These are phyloP conservation scores for Pseudomyrmex cubaensis DNA, from an alignment of 1,140 invertebrate genomes.

Conservation along the genomic window DNA sequence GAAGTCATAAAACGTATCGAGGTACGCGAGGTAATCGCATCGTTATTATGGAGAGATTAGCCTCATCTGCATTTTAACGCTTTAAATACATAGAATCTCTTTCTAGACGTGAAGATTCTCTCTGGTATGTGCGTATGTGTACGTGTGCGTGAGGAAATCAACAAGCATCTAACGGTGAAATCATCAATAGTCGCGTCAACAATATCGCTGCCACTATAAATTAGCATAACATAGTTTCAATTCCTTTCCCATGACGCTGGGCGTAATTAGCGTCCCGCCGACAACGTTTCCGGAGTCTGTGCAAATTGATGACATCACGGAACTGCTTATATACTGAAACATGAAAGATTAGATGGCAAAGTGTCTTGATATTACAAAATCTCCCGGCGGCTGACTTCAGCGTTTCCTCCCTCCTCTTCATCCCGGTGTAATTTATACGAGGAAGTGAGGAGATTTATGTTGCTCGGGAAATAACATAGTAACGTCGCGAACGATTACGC, in stretches of 20 bases:
- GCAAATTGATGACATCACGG: conserved; percentile 34
- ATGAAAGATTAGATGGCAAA: conserved; percentile 47
- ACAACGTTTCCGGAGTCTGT: conserved; percentile 28
- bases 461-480: conserved; percentile 34
- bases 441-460: conserved; percentile 56
- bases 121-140: too few relatives aligned
- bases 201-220: background rate
- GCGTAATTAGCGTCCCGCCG: conserved; percentile 19
- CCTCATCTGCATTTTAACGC: background rate
- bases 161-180: conserved; percentile 1
- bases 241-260: background rate
- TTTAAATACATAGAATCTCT: background rate
- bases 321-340: conserved; percentile 19
- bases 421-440: conserved; percentile 55
- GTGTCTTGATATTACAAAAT: conserved; percentile 19
- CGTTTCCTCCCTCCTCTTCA: too few relatives aligned
- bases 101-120: background rate
- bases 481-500: conserved; percentile 53
- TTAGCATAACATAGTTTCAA: conserved; percentile 22
- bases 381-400: background rate
- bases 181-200: conserved; percentile 23
- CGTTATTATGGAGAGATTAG: conserved; percentile 8
- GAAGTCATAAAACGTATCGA: background rate
- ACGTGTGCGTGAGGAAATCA: background rate
- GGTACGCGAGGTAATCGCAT: background rate